Base-by-base conservation (phyloP, 2,113 vertebrate species). In the Copsychus sechellarum region DNA sequence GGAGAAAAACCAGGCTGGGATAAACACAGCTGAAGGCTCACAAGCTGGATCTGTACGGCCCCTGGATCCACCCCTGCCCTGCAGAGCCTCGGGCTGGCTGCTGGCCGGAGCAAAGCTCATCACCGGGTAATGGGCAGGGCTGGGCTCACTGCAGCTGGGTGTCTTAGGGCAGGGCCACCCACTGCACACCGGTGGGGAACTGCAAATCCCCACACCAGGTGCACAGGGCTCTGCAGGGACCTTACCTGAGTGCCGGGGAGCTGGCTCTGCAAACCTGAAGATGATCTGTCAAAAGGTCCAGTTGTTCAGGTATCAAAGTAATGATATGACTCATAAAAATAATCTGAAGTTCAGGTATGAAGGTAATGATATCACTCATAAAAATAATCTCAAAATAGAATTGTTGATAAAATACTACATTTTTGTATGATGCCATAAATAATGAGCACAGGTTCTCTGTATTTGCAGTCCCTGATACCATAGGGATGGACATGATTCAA, bases 21-120 rank as follows among this genome's bases (percentile, higher is more conserved):
- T 85, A 91, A 87, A 90, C 19, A 92, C 43, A 87, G 42, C 81
- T 86, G 87, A 89, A 87, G 6, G 24, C 36, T 84, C 53, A 43
- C 65, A 85, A 9, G n/a, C 53, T 71, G 81, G 15, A 81, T 74
- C 38, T 5, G 0, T 50, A 16, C 16, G 33, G 31, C 10, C 31
- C 13, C 53, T 47, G 51, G 29, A 72, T 77, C n/a, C 17, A 31
- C 51, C 31, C 48, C 36, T 43, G 26, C 60, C 50, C 7, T 5
- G 8, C 0, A 0, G 45, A 73, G 36, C 81, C 53, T 77, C 0
- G 0, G 51, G 42, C 51, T 71, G 74, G 65, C 65, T 0, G 0
- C 40, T 72, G 48, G 45, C 40, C 0, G 4, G 18, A 77, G 71
- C 36, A 64, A 88, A 86, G 61, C 78, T 77, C 6, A 0, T 45